Evolutionary conservation across 2,113 vertebrate genomes (phyloP).

Genomic region (Brachypteracias leptosomus): DNA sequence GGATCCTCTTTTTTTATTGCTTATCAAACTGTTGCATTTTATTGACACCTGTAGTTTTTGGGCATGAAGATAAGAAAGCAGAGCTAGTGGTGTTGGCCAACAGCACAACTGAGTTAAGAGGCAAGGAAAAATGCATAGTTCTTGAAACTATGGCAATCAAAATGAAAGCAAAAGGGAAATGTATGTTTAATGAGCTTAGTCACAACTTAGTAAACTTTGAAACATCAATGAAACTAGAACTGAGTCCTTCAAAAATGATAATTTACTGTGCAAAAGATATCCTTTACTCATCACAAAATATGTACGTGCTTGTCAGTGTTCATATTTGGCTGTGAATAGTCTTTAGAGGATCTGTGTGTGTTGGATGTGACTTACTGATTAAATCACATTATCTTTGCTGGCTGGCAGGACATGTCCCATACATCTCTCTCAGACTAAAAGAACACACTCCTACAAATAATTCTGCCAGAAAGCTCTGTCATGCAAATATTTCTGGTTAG

Average conservation of each 20-base stretch:
- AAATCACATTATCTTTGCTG: not conserved
- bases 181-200: not conserved
- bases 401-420: not conserved
- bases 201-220: not conserved
- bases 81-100: not conserved
- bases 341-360: not conserved
- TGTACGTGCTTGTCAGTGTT: not conserved
- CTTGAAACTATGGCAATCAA: not conserved
- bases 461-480: not conserved
- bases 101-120: not conserved
- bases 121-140: not conserved
- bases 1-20: not conserved
- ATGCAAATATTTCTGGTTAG: not conserved
- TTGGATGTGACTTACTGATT: not conserved
- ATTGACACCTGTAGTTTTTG: not conserved
- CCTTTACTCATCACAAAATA: not conserved
- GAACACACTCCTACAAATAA: not conserved
- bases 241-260: not conserved
- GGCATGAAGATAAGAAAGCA: not conserved
- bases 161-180: not conserved
- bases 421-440: not conserved
- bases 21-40: not conserved
- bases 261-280: not conserved
- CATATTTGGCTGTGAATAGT: not conserved
- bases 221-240: not conserved